Conservation (phyloP, 2,113 vertebrate genomes). For the Semnornis frantzii region DNA sequence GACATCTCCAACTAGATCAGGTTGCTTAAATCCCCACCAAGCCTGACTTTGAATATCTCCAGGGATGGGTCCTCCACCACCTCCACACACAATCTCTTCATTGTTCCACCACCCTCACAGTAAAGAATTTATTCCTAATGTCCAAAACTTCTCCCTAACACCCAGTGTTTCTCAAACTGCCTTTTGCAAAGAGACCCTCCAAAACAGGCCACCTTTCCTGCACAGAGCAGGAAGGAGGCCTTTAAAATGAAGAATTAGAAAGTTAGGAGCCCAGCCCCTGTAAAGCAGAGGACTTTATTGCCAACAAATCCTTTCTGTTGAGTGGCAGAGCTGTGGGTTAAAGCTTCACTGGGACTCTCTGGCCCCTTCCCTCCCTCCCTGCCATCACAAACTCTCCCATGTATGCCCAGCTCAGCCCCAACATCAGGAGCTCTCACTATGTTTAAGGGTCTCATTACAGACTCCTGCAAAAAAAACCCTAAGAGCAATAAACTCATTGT, state of each 20-base stretch:
- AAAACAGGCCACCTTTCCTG: not conserved
- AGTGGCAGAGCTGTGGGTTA: not conserved
- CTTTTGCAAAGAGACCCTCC: no score
- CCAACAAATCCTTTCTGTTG: not conserved
- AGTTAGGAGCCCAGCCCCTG: not conserved
- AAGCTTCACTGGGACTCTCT: not conserved
- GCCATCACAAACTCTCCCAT: rapidly evolving
- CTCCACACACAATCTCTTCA: no score
- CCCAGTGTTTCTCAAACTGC: not conserved
- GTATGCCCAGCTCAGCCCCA: not conserved
- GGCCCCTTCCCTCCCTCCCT: not conserved
- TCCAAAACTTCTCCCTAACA: no score
- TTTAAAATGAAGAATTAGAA: not conserved
- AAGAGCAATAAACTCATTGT: constrained; percentile 4
- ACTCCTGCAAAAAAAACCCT: not conserved
- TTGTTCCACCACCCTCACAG: no score
- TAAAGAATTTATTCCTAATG: no score
- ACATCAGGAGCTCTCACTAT: not conserved
- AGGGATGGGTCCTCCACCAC: no score
- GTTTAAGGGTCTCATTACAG: not conserved
- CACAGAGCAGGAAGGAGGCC: not conserved
- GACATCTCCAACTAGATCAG: no score
- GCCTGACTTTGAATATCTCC: no score
- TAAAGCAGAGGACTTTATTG: not conserved
- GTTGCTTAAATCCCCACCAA: no score